Conservation (phyloP, 2,888 invertebrate species). For the Macaria notata region DNA sequence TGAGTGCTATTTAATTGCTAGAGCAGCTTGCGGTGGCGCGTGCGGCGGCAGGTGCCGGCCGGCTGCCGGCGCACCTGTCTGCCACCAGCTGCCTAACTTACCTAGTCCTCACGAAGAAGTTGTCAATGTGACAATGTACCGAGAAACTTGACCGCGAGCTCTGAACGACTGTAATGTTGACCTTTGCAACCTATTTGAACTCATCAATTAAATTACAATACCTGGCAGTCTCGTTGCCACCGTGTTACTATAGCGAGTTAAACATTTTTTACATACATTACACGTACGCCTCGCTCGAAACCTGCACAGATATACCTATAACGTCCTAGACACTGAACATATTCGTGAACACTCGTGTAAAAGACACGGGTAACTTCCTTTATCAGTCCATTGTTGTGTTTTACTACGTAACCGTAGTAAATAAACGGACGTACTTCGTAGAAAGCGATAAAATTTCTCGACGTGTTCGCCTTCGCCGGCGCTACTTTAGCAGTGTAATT, state of each 20-base stretch:
- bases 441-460: conserved; percentile 64
- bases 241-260: too few species aligned
- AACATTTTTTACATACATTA: too few species aligned
- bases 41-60: conserved; percentile 72
- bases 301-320: too few species aligned
- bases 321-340: too few species aligned
- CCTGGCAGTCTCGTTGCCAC: too few species aligned
- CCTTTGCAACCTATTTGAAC: too few species aligned
- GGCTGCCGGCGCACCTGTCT: conserved; percentile 79
- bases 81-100: conserved; percentile 50
- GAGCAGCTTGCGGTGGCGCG: conserved; percentile 76
- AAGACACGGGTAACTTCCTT: conserved; percentile 5
- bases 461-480: conserved; percentile 40
- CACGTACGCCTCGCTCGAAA: too few species aligned
- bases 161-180: too few species aligned
- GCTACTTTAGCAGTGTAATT: conserved; percentile 51
- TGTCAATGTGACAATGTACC: too few species aligned
- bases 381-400: conserved; percentile 36
- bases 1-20: conserved; percentile 57
- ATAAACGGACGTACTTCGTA: conserved; percentile 48
- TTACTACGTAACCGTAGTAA: conserved; percentile 47
- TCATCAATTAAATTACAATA: too few species aligned
- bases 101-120: conserved; percentile 56
- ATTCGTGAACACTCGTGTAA: too few species aligned
- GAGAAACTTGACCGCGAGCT: too few species aligned